Evolutionary conservation across 2,797 vertebrate species (phyloP).

Genomic region (Champsocephalus esox): DNA sequence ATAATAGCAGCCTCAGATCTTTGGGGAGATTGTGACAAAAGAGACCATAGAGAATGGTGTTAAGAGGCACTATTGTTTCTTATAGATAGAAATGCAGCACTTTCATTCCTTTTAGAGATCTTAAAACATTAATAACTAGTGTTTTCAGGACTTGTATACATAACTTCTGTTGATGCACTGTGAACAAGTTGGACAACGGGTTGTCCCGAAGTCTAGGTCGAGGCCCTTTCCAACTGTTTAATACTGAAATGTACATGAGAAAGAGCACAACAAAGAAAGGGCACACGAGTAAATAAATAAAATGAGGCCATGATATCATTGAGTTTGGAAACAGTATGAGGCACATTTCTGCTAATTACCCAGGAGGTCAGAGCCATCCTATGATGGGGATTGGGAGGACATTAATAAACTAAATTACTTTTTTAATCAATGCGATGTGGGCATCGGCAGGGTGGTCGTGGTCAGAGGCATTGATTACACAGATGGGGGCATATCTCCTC

Average conservation of each 20-base stretch:
- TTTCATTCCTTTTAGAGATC: not conserved
- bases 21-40: not conserved
- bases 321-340: not conserved
- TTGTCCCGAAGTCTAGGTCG: not conserved
- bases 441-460: constrained; percentile 10
- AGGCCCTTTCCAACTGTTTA: not conserved
- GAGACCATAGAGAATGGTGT: not conserved
- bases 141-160: too few species aligned
- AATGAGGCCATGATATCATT: not conserved
- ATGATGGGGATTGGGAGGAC: not conserved
- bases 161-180: too few species aligned
- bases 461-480: constrained; percentile 13
- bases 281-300: not conserved
- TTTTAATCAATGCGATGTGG: constrained; percentile 29
- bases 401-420: constrained; percentile 32
- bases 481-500: constrained; percentile 6
- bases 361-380: not conserved
- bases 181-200: not conserved
- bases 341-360: not conserved
- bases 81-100: not conserved
- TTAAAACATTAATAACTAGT: not conserved
- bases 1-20: not conserved
- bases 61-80: not conserved
- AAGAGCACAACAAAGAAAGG: not conserved
- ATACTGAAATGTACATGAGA: not conserved